phyloP scores from a whole-genome alignment of 2,113 vertebrate genomes.

The Rhea americana region DNA sequence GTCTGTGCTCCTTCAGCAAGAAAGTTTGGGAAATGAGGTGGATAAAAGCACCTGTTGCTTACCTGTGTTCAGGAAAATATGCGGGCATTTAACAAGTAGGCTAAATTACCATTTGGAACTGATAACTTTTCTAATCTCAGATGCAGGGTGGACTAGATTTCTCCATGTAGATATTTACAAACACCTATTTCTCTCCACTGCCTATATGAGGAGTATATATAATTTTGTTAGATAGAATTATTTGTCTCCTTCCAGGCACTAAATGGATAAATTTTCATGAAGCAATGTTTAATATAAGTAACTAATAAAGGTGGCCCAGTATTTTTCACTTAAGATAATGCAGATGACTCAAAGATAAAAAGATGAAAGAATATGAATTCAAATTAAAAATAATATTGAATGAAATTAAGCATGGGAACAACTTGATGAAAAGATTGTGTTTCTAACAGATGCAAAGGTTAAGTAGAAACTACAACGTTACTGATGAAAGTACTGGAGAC shows the following conservation, averaged over 20 bases:
- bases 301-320: not conserved
- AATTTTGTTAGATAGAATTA: not conserved
- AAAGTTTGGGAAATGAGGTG: not conserved
- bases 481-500: not conserved
- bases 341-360: not conserved
- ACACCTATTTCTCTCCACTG: accelerated
- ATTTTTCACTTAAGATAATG: not conserved
- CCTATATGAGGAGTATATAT: not conserved
- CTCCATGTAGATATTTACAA: not conserved
- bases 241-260: not conserved
- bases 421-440: not conserved
- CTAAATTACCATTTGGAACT: not conserved
- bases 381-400: not conserved
- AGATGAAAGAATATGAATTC: not conserved
- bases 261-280: not conserved
- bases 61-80: not conserved
- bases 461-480: not conserved
- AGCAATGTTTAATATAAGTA: not conserved
- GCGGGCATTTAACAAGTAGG: not conserved
- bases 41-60: not conserved
- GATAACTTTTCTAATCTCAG: not conserved
- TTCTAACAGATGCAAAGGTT: not conserved
- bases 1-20: not conserved
- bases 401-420: not conserved
- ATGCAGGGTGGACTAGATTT: not conserved